These are phyloP conservation scores for Trissoscelio sp. DNA, from an alignment of 2,888 invertebrate species.

Conservation along the genomic window DNA sequence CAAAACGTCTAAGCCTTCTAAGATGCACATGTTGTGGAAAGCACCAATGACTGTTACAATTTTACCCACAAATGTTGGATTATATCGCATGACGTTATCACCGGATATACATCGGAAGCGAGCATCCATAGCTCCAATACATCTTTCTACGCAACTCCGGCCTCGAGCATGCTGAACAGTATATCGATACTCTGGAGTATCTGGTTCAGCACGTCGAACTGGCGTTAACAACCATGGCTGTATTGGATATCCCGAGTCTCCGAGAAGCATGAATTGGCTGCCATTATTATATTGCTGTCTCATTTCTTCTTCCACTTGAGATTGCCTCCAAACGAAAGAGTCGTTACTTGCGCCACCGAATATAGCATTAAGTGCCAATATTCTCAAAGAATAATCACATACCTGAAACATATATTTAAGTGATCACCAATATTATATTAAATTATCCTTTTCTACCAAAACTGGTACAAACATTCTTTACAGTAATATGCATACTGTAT, in stretches of 20 bases:
- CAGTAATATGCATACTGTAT: no score
- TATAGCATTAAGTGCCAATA: not conserved
- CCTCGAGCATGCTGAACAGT: not conserved
- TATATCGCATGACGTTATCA: conserved; percentile 13
- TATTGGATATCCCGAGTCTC: conserved; percentile 1
- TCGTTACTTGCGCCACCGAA: not conserved
- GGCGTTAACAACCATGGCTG: conserved; percentile 13
- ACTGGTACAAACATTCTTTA: no score
- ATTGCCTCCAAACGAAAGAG: conserved; percentile 1
- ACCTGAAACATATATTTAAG: not conserved
- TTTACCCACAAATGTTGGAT: conserved; percentile 1
- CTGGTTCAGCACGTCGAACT: not conserved
- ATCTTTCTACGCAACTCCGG: conserved; percentile 18
- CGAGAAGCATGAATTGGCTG: not conserved
- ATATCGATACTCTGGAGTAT: not conserved
- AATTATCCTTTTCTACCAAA: no score
- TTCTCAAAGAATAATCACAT: conserved; percentile 2
- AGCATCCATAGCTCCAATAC: not conserved
- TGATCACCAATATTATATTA: no score
- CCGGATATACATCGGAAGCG: not conserved
- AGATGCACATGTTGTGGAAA: conserved; percentile 9
- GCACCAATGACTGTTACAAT: not conserved
- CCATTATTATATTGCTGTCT: not conserved
- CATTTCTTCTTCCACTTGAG: conserved; percentile 6
- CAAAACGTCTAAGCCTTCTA: not conserved